These are phyloP conservation scores for Chinchilla lanigera DNA, from an alignment of 2,113 vertebrate species.

Conservation along the genomic window DNA sequence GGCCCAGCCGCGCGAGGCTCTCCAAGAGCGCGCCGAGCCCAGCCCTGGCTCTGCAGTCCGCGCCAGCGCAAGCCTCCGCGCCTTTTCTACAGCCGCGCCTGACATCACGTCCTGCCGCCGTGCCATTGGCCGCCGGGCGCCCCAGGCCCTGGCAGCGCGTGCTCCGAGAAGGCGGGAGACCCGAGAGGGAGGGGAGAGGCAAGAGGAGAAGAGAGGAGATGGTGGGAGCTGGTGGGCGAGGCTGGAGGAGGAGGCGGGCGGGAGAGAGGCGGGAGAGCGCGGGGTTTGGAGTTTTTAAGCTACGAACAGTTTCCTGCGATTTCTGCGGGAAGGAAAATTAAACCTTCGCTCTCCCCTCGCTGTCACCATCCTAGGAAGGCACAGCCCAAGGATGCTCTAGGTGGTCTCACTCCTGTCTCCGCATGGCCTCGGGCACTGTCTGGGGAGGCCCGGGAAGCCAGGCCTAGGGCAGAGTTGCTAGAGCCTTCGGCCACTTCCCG, in stretches of 20 bases:
- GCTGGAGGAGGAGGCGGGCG: slow-evolving; percentile 59
- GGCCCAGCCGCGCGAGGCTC: slow-evolving; percentile 88
- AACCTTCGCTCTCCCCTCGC: slow-evolving; percentile 15
- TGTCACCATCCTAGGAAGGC: slow-evolving; percentile 45
- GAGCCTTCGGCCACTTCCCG: slow-evolving; percentile 39
- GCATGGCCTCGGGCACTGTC: background rate
- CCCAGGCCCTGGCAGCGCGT: slow-evolving; percentile 86
- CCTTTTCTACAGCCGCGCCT: slow-evolving; percentile 96
- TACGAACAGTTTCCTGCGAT: slow-evolving; percentile 72
- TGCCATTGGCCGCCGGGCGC: slow-evolving; percentile 91
- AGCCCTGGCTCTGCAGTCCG: slow-evolving; percentile 90
- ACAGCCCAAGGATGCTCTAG: slow-evolving; percentile 55
- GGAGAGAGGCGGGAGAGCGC: slow-evolving; percentile 60
- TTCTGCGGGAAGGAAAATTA: slow-evolving; percentile 73
- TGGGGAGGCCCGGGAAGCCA: background rate
- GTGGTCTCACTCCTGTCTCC: background rate
- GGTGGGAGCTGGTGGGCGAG: slow-evolving; percentile 80
- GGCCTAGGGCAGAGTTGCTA: slow-evolving; percentile 17
- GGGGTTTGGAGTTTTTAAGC: slow-evolving; percentile 76
- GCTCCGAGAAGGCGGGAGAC: slow-evolving; percentile 83
- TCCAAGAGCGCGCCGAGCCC: slow-evolving; percentile 85
- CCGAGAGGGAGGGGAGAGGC: slow-evolving; percentile 76
- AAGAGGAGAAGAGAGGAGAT: slow-evolving; percentile 46
- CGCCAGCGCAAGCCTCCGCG: slow-evolving; percentile 92
- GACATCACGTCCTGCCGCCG: slow-evolving; percentile 93